A percentile compares a stretch with the other conserved stretches of the same genome.
Evolutionary conservation across 2,113 vertebrate genomes (phyloP).

Genomic region (Psettodes erumei): DNA sequence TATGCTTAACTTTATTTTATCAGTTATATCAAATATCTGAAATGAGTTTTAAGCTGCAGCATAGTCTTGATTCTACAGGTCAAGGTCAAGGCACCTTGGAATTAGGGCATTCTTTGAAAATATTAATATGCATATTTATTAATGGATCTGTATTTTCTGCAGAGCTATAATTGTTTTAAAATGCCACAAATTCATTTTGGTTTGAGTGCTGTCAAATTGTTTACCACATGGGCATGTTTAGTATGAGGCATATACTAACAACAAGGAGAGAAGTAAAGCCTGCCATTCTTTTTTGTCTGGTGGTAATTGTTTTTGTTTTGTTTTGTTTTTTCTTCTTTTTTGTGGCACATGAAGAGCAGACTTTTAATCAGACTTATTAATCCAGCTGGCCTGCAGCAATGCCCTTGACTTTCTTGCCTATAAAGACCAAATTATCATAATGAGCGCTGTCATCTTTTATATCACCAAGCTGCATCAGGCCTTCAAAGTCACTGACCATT

Average conservation of each 20-base stretch:
- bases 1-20: not conserved
- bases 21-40: not conserved
- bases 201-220: not conserved
- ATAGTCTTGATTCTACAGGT: not conserved
- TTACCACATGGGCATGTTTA: not conserved
- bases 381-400: slow-evolving; percentile 37
- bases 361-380: slow-evolving; percentile 43
- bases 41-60: not conserved
- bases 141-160: not conserved
- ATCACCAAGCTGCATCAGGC: not conserved
- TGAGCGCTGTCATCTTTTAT: slow-evolving; percentile 29
- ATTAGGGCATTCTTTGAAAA: not conserved
- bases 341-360: slow-evolving; percentile 38
- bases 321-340: no score
- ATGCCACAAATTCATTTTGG: not conserved
- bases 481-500: not conserved
- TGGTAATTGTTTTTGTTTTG: not conserved
- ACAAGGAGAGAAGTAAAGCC: slow-evolving; percentile 9
- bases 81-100: not conserved
- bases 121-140: accelerated
- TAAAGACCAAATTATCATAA: slow-evolving; percentile 38
- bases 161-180: not conserved
- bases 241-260: not conserved
- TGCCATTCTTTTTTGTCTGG: not conserved
- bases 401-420: slow-evolving; percentile 13